Base-by-base conservation (phyloP, 2,797 vertebrate genomes). In the Pogoniulus pusillus region DNA sequence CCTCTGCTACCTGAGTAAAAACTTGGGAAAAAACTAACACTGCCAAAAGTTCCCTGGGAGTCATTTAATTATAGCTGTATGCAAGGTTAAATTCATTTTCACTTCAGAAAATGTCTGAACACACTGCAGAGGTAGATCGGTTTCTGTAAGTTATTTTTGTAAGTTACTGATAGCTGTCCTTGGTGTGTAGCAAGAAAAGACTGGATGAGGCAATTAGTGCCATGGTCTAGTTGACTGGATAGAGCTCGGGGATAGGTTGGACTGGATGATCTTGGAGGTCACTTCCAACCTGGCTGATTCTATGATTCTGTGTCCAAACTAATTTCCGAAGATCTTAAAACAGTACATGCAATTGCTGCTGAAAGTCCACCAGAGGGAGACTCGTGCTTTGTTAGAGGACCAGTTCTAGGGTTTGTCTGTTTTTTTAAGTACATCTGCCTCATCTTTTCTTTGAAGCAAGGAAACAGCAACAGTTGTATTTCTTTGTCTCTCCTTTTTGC, bases 311-410 rank as follows among this genome's bases (percentile, higher is more conserved):
- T 68, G 30, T 59, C 37, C 7, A 13, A 41, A 34, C 30, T 59
- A 0, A 5, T 45, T 85, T 62, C 65, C 78, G 51, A 43, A 19
- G 13, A 12, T 45, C 11, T 58, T 23, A n/a, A 29, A 54, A 13
- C 16, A 8, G 19, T 37, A 19, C 10, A 0, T 45, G 55, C 32
- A 66, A 4, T 43, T 83, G 70, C 49, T 1, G 43, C 23, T 23
- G 51, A 45, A 63, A 78, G 24, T 83, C 94, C 94, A 63, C 64
- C 69, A 95, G 93, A 91, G 93, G 93, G 93, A 90, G 83, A 77
- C 41, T 1, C 68, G 16, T 39, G 45, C 82, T 75, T 37, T 24
- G 9, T 43, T 71, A 34, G 45, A 74, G 30, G 29, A 41, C 16
- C 1, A 1, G 4, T 6, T n/a, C 29, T 68, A 9, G 2, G 12